phyloP scores from a whole-genome alignment of 2,113 vertebrate genomes.

The Jacana jacana region DNA sequence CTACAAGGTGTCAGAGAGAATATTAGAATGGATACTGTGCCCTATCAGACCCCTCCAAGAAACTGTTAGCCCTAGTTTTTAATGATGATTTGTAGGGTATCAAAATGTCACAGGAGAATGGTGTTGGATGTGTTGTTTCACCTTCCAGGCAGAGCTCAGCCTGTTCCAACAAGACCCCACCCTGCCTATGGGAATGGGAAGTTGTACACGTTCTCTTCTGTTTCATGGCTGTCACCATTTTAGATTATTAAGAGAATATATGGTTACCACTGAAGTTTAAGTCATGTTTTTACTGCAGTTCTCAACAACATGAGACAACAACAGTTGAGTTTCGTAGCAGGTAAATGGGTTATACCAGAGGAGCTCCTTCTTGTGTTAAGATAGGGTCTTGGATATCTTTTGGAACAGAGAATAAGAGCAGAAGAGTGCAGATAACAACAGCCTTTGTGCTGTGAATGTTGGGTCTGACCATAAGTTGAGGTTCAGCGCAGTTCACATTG shows the following conservation, averaged over 20 bases:
- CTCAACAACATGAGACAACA: no score
- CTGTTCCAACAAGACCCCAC: neutral
- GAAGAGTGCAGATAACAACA: neutral
- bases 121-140: neutral
- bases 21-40: neutral
- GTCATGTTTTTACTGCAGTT: neutral
- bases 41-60: neutral
- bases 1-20: neutral
- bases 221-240: neutral
- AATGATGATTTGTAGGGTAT: neutral
- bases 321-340: neutral
- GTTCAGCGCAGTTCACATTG: neutral
- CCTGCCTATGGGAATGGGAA: neutral
- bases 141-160: neutral
- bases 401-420: neutral
- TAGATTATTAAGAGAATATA: neutral
- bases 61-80: neutral
- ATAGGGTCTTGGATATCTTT: neutral
- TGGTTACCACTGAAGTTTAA: neutral
- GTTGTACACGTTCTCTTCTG: neutral
- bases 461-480: neutral
- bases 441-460: neutral
- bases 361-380: neutral
- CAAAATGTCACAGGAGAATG: neutral
- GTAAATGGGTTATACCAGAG: neutral